These are phyloP conservation scores for Melozone crissalis DNA, from an alignment of 2,113 vertebrate species.

Conservation along the genomic window DNA sequence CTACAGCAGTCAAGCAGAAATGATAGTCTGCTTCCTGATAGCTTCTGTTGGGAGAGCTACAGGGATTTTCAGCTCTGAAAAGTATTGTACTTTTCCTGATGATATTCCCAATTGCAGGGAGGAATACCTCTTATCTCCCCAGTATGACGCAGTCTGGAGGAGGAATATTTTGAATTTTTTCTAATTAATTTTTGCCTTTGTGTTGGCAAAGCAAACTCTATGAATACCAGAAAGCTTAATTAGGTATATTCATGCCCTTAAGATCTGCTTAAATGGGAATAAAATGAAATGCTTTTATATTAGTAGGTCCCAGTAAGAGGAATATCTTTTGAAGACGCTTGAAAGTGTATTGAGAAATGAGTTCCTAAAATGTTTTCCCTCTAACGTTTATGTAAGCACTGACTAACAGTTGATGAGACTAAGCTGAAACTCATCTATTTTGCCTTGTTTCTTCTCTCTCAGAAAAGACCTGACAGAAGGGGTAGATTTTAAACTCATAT, in stretches of 20 bases:
- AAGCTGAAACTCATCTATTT: not conserved
- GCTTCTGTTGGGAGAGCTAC: not conserved
- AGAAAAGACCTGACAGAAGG: not conserved
- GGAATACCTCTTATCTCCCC: not conserved
- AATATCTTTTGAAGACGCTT: not conserved
- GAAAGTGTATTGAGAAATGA: not conserved
- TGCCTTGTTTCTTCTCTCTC: not conserved
- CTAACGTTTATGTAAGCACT: not conserved
- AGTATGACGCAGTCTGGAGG: not conserved
- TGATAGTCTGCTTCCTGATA: not conserved
- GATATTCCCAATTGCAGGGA: not conserved
- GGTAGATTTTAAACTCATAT: not conserved
- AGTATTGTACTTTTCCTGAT: not conserved
- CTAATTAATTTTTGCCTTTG: not conserved
- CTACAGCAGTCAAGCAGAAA: not conserved
- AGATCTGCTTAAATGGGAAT: not conserved
- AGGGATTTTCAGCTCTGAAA: not conserved
- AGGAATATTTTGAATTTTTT: not conserved
- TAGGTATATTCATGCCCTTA: not conserved
- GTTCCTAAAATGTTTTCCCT: not conserved
- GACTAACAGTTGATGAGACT: not conserved
- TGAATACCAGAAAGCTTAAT: not conserved
- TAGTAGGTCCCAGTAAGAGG: not conserved
- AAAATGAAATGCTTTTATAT: not conserved
- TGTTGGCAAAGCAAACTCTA: not conserved